Evolutionary conservation across 2,113 vertebrate species (phyloP).

Genomic region (Ageneiosus marmoratus): DNA sequence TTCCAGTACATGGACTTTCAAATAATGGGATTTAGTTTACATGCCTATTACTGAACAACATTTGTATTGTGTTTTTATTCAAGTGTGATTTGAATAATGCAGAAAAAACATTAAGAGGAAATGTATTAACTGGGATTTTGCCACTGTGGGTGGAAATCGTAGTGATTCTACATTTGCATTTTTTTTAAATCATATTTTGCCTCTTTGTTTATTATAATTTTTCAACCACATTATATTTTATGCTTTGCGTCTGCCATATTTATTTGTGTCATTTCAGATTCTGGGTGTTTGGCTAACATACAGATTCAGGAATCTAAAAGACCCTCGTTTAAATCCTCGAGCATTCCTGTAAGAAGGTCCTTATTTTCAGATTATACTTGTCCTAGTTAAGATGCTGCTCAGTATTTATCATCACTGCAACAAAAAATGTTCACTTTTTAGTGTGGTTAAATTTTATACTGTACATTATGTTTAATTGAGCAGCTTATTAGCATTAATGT

Average conservation of each 20-base stretch:
- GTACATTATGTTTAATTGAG: neutral
- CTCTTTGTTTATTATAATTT: neutral
- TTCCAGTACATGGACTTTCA: neutral
- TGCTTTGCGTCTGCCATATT: neutral
- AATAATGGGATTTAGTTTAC: neutral
- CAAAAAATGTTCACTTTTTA: neutral
- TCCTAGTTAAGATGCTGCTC: too few relatives aligned
- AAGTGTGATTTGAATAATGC: neutral
- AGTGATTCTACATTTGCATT: too few relatives aligned
- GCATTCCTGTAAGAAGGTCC: slow-evolving; percentile 72
- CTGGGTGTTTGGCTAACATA: slow-evolving; percentile 93
- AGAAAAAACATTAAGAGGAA: neutral
- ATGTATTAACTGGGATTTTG: neutral
- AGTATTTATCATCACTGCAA: neutral
- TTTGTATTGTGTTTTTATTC: neutral
- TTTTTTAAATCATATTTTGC: neutral
- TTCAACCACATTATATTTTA: neutral
- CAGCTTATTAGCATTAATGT: neutral
- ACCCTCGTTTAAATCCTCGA: slow-evolving; percentile 86
- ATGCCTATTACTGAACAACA: neutral
- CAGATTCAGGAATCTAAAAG: slow-evolving; percentile 92
- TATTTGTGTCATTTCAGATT: slow-evolving; percentile 77
- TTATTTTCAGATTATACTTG: neutral
- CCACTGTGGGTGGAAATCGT: neutral
- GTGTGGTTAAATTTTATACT: neutral